Evolutionary conservation across 2,888 invertebrate genomes (phyloP).

Genomic region (Choristoneura rosaceana): DNA sequence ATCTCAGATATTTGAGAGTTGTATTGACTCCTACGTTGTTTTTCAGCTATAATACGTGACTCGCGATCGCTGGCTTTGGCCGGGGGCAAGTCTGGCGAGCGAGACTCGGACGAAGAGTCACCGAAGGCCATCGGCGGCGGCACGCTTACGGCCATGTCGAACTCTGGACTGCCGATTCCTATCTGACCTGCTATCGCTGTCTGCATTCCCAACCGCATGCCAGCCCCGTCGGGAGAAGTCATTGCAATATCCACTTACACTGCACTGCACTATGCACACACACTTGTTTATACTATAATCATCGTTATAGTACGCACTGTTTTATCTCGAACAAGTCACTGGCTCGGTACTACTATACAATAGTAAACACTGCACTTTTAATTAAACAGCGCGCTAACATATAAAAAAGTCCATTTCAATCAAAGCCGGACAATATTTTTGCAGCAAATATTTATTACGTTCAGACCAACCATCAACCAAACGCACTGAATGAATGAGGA

Average conservation of each 20-base stretch:
- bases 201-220: conserved; percentile 61
- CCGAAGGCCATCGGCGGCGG: conserved; percentile 61
- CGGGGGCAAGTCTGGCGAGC: conserved; percentile 71
- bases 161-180: conserved; percentile 58
- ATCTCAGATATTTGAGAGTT: conserved; percentile 94
- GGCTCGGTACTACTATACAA: conserved; percentile 15
- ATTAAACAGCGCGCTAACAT: conserved; percentile 7
- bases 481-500: conserved; percentile 5
- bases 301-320: conserved; percentile 40
- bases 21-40: conserved; percentile 94
- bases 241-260: conserved; percentile 51
- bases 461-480: not conserved
- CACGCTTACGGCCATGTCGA: conserved; percentile 62
- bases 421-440: conserved; percentile 3
- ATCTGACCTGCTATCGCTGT: conserved; percentile 60
- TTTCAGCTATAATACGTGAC: conserved; percentile 95
- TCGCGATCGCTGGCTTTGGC: conserved; percentile 90
- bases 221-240: conserved; percentile 67
- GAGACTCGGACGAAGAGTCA: conserved; percentile 79
- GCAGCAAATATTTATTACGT: not conserved
- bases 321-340: conserved; percentile 43
- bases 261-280: conserved; percentile 37
- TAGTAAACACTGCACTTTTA: conserved; percentile 26
- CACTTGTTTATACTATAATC: conserved; percentile 41
- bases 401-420: conserved; percentile 30